Evolutionary conservation across 1,140 invertebrate genomes (phyloP), one percentile per base, ranked within the genome.

Genomic region (Globodera ellingtonae): DNA sequence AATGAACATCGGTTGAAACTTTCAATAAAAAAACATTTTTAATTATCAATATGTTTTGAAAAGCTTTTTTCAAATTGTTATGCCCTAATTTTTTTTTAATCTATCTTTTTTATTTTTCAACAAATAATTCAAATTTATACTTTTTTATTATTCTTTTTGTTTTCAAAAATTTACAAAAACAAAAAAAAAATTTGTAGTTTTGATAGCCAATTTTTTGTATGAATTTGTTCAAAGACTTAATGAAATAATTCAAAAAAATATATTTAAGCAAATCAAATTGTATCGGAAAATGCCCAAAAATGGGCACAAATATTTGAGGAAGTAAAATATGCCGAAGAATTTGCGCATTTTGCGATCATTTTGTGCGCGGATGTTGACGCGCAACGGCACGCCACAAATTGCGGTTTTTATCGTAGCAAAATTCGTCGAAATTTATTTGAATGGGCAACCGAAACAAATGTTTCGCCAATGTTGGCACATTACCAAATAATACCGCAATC

Each of bases 271-370:
- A 62, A 62, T 62, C 10, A 62, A 62, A 62, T 62, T 62, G n/a
- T 62, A 62, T 18, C 56, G 6, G 13, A 62, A 62, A 62, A 13
- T 6, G 13, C 1, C 6, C 5, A 10, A 13, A 13, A 62, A 62
- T 62, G 56, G 56, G 56, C 56, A 62, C 56, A n/a, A 62, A 62
- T 62, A 62, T 62, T 62, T 62, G 56, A 62, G 6, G 56, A 62
- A 62, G 18, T 62, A 18, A 62, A 62, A 18, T 62, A 18, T 18
- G 18, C 18, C 13, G 18, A 13, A 18, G 5, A 62, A 62, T 62
- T 62, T 62, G 56, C 56, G 1, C 56, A 62, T 62, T 62, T 62
- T 62, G 56, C 56, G 56, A 10, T 62, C 13, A 62, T 62, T 62
- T 62, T 10, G 56, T 62, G 56, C 56, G 3, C 56, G 56, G 56